phyloP scores from a whole-genome alignment of 2,113 vertebrate genomes.

The Lates calcarifer region DNA sequence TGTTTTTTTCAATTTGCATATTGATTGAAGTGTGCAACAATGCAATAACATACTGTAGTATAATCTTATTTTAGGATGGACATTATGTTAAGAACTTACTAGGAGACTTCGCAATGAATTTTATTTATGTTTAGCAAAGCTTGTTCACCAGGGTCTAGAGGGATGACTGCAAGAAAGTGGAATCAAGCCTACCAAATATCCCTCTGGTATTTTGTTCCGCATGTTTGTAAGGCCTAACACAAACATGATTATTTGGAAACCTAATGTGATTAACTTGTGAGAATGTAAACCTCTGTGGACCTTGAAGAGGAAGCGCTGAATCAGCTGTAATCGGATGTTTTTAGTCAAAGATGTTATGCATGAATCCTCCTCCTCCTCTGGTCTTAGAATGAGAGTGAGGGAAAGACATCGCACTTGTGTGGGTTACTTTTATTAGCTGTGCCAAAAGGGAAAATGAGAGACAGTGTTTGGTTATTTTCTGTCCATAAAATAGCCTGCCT shows the following conservation, averaged over 20 bases:
- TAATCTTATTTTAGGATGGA: slow-evolving; percentile 47
- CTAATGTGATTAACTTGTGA: slow-evolving; percentile 72
- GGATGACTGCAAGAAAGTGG: slow-evolving; percentile 19
- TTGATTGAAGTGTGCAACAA: slow-evolving; percentile 34
- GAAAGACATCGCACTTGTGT: slow-evolving; percentile 14
- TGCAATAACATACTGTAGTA: slow-evolving; percentile 20
- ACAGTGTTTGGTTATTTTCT: slow-evolving; percentile 29
- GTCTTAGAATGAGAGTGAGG: slow-evolving; percentile 8
- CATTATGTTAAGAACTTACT: slow-evolving; percentile 35
- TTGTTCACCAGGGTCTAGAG: slow-evolving; percentile 33
- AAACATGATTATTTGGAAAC: slow-evolving; percentile 72
- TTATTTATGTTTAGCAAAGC: slow-evolving; percentile 50
- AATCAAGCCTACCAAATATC: slow-evolving; percentile 43
- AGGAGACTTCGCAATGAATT: slow-evolving; percentile 43
- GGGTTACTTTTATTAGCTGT: slow-evolving; percentile 40
- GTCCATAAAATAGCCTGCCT: slow-evolving; percentile 8
- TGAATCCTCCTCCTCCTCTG: slow-evolving; percentile 31
- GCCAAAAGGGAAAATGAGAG: slow-evolving; percentile 1
- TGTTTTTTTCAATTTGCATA: slow-evolving; percentile 39
- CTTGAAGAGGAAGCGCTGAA: slow-evolving; percentile 57
- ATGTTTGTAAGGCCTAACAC: slow-evolving; percentile 49
- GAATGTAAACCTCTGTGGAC: slow-evolving; percentile 57
- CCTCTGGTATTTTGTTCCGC: slow-evolving; percentile 60
- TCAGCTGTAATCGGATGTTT: slow-evolving; percentile 66
- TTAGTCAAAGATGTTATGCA: slow-evolving; percentile 43